Conservation (phyloP, 1,140 invertebrate species). For the Pseudomyrmex pallidus region DNA sequence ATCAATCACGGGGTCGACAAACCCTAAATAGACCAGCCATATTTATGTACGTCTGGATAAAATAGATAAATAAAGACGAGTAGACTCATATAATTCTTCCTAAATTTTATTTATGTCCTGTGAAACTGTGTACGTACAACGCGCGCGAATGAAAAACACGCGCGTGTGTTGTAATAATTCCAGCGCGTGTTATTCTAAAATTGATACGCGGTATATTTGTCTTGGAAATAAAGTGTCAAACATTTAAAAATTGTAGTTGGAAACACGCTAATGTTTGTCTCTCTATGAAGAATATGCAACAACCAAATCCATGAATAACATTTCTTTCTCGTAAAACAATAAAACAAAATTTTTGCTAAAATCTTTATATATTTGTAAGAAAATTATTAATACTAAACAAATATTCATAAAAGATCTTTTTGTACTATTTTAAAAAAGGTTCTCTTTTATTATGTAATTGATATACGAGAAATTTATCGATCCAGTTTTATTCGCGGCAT, state of each 20-base stretch:
- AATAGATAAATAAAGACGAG: constrained; percentile 67
- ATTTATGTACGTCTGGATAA: constrained; percentile 63
- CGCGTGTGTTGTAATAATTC: constrained; percentile 19
- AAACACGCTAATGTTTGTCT: constrained; percentile 3
- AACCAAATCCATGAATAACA: neutral
- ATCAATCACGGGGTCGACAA: constrained; percentile 78
- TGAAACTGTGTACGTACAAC: neutral
- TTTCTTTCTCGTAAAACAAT: neutral
- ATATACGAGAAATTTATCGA: neutral
- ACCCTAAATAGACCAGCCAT: constrained; percentile 59
- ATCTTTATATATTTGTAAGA: neutral
- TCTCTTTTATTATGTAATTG: neutral
- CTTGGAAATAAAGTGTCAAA: constrained; percentile 31
- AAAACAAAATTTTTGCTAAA: too few relatives aligned
- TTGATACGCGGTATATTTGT: neutral
- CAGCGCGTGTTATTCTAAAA: neutral
- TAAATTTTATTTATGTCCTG: constrained; percentile 54
- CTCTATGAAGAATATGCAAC: neutral
- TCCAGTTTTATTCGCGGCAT: neutral
- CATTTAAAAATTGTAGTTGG: neutral
- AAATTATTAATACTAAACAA: neutral
- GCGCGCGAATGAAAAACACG: constrained; percentile 6
- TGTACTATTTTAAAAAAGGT: too few relatives aligned
- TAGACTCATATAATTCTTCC: constrained; percentile 33
- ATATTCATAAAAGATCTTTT: too few relatives aligned